Evolutionary conservation across 1,140 invertebrate genomes (phyloP).

Genomic region (Drosophila sp.): DNA sequence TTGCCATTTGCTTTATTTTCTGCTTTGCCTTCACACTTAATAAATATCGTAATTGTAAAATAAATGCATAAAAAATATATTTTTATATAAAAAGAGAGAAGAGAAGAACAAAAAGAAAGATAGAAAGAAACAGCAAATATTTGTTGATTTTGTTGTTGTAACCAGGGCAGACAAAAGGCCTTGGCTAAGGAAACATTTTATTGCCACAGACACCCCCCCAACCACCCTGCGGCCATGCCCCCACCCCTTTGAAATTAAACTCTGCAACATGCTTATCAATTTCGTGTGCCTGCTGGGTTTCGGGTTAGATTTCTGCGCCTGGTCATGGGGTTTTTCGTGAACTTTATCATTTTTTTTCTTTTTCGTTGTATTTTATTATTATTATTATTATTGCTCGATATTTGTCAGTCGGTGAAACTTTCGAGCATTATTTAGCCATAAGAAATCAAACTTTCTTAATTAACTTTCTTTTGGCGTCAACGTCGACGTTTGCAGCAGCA

Average conservation of each 20-base stretch:
- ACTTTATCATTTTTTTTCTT: slow-evolving; percentile 36
- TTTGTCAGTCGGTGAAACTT: slow-evolving; percentile 61
- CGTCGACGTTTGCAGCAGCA: slow-evolving; percentile 12
- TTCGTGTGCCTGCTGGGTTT: not conserved
- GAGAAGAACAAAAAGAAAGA: not conserved
- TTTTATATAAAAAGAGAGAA: not conserved
- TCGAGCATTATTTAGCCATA: slow-evolving; percentile 79
- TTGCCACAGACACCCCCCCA: slow-evolving; percentile 21
- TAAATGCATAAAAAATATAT: slow-evolving; percentile 51
- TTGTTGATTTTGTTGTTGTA: slow-evolving; percentile 66
- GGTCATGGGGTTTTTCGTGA: slow-evolving; percentile 55
- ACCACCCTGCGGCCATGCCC: not conserved
- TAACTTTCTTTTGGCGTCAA: slow-evolving; percentile 69
- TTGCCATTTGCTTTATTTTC: not conserved
- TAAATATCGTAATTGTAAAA: slow-evolving; percentile 65
- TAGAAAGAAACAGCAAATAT: slow-evolving; percentile 51
- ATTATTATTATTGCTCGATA: slow-evolving; percentile 49
- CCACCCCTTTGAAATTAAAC: slow-evolving; percentile 24
- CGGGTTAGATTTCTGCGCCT: not conserved
- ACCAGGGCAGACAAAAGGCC: slow-evolving; percentile 55
- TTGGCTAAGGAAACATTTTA: slow-evolving; percentile 61
- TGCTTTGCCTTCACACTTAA: slow-evolving; percentile 45
- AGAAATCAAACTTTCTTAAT: slow-evolving; percentile 81
- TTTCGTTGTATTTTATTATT: slow-evolving; percentile 16
- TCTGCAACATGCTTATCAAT: slow-evolving; percentile 61